These are phyloP conservation scores for Aphis craccivora DNA, from an alignment of 1,140 invertebrate species.

Conservation along the genomic window DNA sequence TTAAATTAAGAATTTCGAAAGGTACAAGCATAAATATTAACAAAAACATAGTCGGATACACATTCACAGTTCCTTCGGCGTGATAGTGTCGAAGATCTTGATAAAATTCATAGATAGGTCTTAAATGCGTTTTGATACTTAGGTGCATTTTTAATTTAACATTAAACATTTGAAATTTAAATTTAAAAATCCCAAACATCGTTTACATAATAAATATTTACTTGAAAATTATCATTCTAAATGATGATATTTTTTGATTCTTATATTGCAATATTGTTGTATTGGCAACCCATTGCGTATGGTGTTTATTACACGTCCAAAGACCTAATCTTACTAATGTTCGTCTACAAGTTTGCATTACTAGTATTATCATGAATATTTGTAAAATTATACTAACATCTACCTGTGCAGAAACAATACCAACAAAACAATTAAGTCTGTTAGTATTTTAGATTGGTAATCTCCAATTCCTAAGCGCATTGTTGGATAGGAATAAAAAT, in stretches of 20 bases:
- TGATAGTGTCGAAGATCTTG: not conserved
- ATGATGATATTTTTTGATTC: not conserved
- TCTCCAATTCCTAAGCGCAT: not conserved
- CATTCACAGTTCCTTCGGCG: not conserved
- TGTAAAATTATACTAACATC: not conserved
- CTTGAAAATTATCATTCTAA: not conserved
- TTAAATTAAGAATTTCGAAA: not conserved
- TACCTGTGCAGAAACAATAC: not conserved
- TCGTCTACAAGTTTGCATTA: not conserved
- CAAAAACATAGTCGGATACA: conserved; percentile 28
- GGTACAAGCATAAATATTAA: not conserved
- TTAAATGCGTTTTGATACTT: conserved; percentile 38
- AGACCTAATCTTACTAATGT: conserved; percentile 16
- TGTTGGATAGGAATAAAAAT: not conserved
- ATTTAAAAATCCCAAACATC: not conserved
- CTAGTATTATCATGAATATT: not conserved
- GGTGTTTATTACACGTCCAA: not conserved
- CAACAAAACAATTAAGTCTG: not conserved
- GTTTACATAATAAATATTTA: not conserved
- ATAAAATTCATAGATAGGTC: not conserved
- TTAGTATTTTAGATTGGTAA: not conserved
- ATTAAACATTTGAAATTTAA: not conserved
- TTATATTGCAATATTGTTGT: not conserved
- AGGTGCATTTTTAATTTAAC: not conserved
- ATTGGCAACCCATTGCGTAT: not conserved